phyloP scores from a whole-genome alignment of 1,140 invertebrate species.

The Nephila pilipes region DNA sequence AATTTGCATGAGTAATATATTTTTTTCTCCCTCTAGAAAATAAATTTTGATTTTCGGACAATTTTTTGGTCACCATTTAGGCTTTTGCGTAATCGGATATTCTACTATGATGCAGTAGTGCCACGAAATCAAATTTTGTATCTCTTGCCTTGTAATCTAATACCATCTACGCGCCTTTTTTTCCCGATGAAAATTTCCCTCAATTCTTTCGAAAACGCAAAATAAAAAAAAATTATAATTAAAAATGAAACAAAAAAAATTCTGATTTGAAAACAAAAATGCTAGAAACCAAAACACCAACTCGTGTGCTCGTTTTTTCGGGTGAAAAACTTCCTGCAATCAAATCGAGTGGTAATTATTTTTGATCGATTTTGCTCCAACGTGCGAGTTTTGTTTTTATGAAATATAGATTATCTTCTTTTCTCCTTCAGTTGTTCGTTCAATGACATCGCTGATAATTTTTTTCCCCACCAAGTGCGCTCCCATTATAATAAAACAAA shows the following conservation, averaged over 20 bases:
- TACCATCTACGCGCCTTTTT: too few relatives aligned
- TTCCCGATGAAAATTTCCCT: too few relatives aligned
- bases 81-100: too few relatives aligned
- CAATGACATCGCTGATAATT: not conserved
- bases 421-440: not conserved
- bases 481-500: not conserved
- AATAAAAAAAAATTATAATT: too few relatives aligned
- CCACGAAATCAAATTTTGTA: too few relatives aligned
- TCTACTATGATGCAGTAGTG: too few relatives aligned
- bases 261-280: not conserved
- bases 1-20: too few relatives aligned
- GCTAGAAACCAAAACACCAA: not conserved
- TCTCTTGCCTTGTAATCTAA: too few relatives aligned
- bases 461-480: not conserved
- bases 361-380: not conserved
- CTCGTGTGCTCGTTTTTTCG: not conserved
- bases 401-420: not conserved
- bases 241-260: not conserved
- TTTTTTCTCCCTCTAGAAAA: too few relatives aligned
- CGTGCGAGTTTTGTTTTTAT: not conserved
- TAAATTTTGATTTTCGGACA: too few relatives aligned
- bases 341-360: conserved; percentile 7
- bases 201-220: too few relatives aligned
- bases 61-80: too few relatives aligned
- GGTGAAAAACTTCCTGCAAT: not conserved